Base-by-base conservation (phyloP, 2,888 invertebrate genomes). In the Cheilosia grossa region DNA sequence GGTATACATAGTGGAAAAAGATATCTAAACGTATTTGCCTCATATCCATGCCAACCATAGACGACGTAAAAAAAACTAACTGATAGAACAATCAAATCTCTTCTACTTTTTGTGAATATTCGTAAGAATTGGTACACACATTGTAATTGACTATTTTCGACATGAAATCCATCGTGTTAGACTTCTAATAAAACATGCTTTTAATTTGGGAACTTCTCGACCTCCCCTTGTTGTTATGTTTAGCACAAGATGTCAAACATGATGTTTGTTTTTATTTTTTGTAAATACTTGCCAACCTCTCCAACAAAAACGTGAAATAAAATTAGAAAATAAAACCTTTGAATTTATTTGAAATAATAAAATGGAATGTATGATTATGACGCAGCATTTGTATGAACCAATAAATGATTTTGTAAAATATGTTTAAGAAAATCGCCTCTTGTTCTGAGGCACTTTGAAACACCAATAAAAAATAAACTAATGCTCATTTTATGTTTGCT, bases 401-500 rank as follows among this genome's bases (percentile, higher is more conserved):
- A 78, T 44, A 74, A 70, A 74, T 81, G 61, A 81, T 37, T 37
- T 13, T 37, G 13, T 37, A 37, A 54, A 47, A 19, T 47, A 47
- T 56, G 3, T n/a, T 61, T 33, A 53, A 15, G 10, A 17, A 19
- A 49, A 40, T n/a, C 15, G 37, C 21, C 40, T 53, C 40, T 5
- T n/a, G 30, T 4, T 24, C 44, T 13, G 63, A 21, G 37, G 40
- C 30, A 51, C 37, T 54, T 47, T 3, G 49, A 56, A 66, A 67
- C 37, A 56, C 59, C 58, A 54, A 53, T 74, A 88, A 88, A 87
- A 82, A 87, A 90, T 87, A 78, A 83, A 54, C 49, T 72, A 58
- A 66, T 64, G 58, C 19, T 30, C 19, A 42, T 58, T 74, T 79
- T 27, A 37, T 40, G 15, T 70, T 51, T 77, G 54, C 37, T 63